Percentiles rank a stretch among this genome's conserved stretches.
phyloP scores from a whole-genome alignment of 2,113 vertebrate species.

The Riparia riparia region DNA sequence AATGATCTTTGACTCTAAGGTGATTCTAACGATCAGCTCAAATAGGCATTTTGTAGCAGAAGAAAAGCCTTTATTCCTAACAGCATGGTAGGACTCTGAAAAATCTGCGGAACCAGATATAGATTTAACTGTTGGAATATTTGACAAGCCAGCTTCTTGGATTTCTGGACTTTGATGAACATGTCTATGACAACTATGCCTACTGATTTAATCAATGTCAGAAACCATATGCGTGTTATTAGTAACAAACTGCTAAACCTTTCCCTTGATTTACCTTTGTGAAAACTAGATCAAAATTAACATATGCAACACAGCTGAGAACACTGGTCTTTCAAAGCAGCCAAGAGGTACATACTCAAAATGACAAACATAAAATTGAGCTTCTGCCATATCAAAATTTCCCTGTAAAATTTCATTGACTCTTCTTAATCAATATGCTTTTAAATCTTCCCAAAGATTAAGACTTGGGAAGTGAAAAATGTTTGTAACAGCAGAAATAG shows the following conservation, averaged over 20 bases:
- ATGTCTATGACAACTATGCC: neutral
- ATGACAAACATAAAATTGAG: neutral
- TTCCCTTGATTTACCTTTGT: neutral
- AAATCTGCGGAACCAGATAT: neutral
- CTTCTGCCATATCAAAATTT: neutral
- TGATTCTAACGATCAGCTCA: neutral
- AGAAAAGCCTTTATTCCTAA: neutral
- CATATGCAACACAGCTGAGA: neutral
- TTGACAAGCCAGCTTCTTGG: neutral
- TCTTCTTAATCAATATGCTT: neutral
- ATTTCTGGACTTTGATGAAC: conserved; percentile 21
- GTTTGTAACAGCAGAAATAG: neutral
- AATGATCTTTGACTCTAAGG: neutral
- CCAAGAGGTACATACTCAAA: neutral
- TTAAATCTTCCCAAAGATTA: neutral
- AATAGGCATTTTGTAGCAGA: neutral
- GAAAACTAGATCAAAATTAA: neutral
- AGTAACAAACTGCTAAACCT: neutral
- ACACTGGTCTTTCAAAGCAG: neutral
- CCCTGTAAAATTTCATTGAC: neutral
- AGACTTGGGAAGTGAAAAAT: neutral
- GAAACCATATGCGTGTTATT: neutral
- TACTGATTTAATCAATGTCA: conserved; percentile 36
- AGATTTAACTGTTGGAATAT: neutral
- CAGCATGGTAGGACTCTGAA: neutral